phyloP scores from a whole-genome alignment of 1,140 invertebrate genomes.

The Stenopsyche tienmushanensis region DNA sequence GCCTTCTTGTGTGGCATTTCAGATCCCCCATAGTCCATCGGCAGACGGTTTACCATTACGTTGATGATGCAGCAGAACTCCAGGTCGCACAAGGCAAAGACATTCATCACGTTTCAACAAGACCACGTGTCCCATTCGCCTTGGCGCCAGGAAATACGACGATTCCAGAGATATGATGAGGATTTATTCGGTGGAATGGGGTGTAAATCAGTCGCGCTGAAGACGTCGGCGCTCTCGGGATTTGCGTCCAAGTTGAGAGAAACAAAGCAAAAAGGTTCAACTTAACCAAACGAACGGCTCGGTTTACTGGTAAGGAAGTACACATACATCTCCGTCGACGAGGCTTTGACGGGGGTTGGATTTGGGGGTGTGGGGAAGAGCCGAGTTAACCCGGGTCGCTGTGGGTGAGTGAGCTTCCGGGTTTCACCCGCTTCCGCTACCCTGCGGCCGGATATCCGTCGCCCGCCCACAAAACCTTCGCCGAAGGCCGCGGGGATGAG shows the following conservation, averaged over 20 bases:
- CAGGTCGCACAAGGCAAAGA: background rate
- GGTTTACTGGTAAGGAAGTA: no score
- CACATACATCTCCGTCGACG: background rate
- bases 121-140: background rate
- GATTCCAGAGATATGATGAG: no score
- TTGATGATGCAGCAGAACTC: background rate
- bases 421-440: background rate
- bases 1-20: background rate
- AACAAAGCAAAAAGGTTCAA: no score
- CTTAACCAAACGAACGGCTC: no score
- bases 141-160: slow-evolving; percentile 5
- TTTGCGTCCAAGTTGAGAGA: no score
- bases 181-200: no score
- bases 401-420: slow-evolving; percentile 11
- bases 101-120: background rate
- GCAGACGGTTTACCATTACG: background rate
- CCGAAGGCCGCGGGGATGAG: background rate
- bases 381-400: background rate
- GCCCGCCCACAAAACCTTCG: background rate
- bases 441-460: slow-evolving; percentile 11
- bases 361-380: background rate
- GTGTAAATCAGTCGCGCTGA: no score
- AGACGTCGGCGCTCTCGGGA: no score
- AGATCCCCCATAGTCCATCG: background rate
- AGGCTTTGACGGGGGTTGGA: no score